Evolutionary conservation across 2,113 vertebrate genomes (phyloP), one percentile per base, ranked within the genome.

Genomic region (Halichoeres trimaculatus): DNA sequence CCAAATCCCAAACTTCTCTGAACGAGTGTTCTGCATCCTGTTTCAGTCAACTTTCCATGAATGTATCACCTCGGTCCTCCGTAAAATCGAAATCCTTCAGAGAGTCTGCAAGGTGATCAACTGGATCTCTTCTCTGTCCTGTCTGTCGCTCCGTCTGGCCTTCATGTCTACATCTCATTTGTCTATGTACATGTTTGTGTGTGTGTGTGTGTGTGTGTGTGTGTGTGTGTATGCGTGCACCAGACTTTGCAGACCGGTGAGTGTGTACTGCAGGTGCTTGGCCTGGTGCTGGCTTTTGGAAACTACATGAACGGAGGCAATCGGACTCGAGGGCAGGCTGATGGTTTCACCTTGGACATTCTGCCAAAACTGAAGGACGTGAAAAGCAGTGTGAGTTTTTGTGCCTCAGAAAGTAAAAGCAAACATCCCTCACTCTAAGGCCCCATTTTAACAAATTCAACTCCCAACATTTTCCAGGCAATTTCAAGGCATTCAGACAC

Each of bases 281-380:
- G 96, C 60, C 91, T 99, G 88, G 95, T 99, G 75, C 93, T 99
- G 69, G 96, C 96, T 24, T 96, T 99, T 80, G 97, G 97, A 55
- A 99, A 98, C 94, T 98, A 96, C 84, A 98, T 99, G 97, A 99
- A 99, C 17, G 96, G 96, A 78, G 97, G 97, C 56, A 99, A 99
- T 88, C 94, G 96, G 50, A 96, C 96, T 8, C 92, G 97, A 73
- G 98, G 98, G 50, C 98, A 99, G 74, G 98, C 98, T 0, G 97
- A 99, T 66, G 97, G 97, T 7, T 99, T 98, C 91, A 94, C 94
- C 51, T 84, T 98, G 66, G 97, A 98, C 86, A 97, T 99, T 77
- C 93, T 99, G 80, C 96, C 97, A 54, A 99, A 99, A 88, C 92
- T 99, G 59, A 98, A 98, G 92, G 98, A 99, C 75, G 97, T 99